Base-by-base conservation (phyloP, 2,797 vertebrate genomes). In the Odontamblyopus rebecca region DNA sequence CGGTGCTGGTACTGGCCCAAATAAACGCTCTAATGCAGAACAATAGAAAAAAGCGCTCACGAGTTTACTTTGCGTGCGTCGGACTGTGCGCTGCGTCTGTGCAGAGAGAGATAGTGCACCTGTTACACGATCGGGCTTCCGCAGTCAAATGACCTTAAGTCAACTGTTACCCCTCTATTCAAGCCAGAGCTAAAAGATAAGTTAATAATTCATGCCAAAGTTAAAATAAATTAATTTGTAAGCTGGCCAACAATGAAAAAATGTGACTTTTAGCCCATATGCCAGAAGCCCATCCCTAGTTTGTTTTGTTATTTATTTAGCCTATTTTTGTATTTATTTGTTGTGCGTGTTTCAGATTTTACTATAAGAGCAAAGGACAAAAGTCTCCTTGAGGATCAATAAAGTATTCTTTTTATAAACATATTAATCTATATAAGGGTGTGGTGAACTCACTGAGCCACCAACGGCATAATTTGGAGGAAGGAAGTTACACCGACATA, bases 81-180 rank as follows among this genome's bases (percentile, higher is more conserved):
- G 15, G 30, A 13, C 16, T n/a, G 13, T 9, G 61, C 18, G 19
- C 18, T 38, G 61, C 29, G 62, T 26, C 23, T 38, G 19, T 41
- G 19, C 12, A 5, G 15, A 61, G 30, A 61, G 61, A 26, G 54
- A 57, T 11, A 4, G 11, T 26, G 54, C 62, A 64, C 62, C 62
- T 64, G 62, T 44, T n/a, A 64, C 23, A 64, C n/a, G 11, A 64
- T 6, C n/a, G 23, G 62, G 62, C 62, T 64, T 64, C 62, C 38
- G 62, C 62, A 5, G n/a, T 12, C 38, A 26, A 48, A 13, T 44
- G 62, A 26, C n/a, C 35, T 48, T 2, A 64, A 64, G 9, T 48
- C 23, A 64, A 41, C 32, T 63, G 4, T 63, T 6, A 27, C 62
- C 44, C 61, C 61, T 13, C 19, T 63, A 4, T 38, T 23, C 19